phyloP scores from a whole-genome alignment of 2,797 vertebrate genomes.

The Argentina silus region DNA sequence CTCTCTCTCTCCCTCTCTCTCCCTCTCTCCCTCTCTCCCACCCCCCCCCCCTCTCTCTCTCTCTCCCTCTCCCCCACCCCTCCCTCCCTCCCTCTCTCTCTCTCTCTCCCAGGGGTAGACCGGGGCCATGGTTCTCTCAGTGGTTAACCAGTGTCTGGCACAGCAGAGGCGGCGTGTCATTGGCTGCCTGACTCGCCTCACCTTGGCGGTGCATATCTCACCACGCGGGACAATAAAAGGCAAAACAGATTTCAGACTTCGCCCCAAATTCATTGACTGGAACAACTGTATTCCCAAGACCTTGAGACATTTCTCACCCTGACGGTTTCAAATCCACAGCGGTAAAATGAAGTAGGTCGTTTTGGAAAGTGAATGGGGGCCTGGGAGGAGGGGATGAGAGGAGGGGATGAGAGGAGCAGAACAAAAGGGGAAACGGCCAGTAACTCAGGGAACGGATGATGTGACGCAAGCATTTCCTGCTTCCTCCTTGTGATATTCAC shows the following conservation, averaged over 20 bases:
- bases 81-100: constrained; percentile 31
- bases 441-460: constrained; percentile 41
- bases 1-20: too few relatives aligned
- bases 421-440: constrained; percentile 23
- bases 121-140: constrained; percentile 58
- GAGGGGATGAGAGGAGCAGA: constrained; percentile 53
- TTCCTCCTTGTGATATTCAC: constrained; percentile 24
- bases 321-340: constrained; percentile 75
- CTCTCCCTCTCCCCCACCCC: background rate
- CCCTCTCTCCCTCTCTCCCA: background rate
- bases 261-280: constrained; percentile 81
- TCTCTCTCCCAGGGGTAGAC: constrained; percentile 50
- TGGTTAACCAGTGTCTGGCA: constrained; percentile 71
- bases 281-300: constrained; percentile 82
- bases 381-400: constrained; percentile 23
- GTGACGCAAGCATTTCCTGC: constrained; percentile 62
- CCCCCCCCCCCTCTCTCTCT: background rate
- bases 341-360: constrained; percentile 77
- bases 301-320: constrained; percentile 80
- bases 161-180: constrained; percentile 70
- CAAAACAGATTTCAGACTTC: constrained; percentile 80
- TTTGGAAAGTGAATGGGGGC: constrained; percentile 69
- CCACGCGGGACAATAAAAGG: constrained; percentile 78
- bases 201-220: constrained; percentile 78
- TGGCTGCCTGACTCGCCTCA: constrained; percentile 74